Base-by-base conservation (phyloP, 2,113 vertebrate species). In the Gymnogyps californianus region DNA sequence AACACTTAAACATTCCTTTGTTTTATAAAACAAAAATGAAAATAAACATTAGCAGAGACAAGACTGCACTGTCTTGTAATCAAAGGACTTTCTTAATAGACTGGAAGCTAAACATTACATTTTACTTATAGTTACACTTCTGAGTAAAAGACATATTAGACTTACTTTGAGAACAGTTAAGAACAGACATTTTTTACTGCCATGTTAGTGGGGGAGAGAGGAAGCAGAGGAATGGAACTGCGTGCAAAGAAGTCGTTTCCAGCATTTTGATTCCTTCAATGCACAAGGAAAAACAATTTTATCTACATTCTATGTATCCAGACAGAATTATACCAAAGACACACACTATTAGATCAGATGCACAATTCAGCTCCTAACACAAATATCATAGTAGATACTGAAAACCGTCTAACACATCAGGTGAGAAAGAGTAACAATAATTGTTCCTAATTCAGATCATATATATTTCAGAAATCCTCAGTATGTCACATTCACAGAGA, bases 131-230 rank as follows among this genome's bases (percentile, higher is more conserved):
- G 49, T 16, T 59, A 58, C 19, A 31, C 52, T 78, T 87, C 19
- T 36, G n/a, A 72, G 19, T 55, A 38, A 66, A 83, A 19, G 19
- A 49, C 2, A 0, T 47, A 42, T 17, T 65, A 58, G 34, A 70
- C 9, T 74, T 21, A 74, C 24, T 77, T 64, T 34, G 26, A 78
- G 21, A 87, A 84, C 14, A 59, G 16, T 42, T 61, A 83, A 71
- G 58, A 71, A 70, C 1, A 4, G n/a, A 29, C 10, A 13, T 47
- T 62, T 91, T 58, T 29, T 47, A 59, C 25, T 59, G 18, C 8
- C 2, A 3, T 34, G 13, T 15, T 66, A 31, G 31, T 1, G 0
- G 12, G 59, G 19, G 13, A 31, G 9, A 6, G 14, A 4, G 4
- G 21, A 31, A 36, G 29, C 24, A 76, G 22, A 65, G 4, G 13